Evolutionary conservation across 2,888 invertebrate species (phyloP).

Genomic region (Schizaphis graminum): DNA sequence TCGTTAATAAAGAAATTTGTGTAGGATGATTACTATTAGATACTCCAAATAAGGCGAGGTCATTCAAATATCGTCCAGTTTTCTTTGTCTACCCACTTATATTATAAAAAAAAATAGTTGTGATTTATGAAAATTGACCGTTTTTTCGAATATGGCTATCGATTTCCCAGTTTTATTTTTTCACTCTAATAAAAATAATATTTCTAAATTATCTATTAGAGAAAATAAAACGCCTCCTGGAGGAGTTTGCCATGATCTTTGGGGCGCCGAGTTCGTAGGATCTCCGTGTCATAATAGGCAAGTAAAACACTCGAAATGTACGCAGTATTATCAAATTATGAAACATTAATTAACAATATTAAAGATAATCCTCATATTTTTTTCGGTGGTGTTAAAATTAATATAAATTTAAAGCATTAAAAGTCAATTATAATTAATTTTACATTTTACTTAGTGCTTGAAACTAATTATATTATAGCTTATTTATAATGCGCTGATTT

Average conservation of each 20-base stretch:
- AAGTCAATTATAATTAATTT: constrained; percentile 24
- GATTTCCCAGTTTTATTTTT: background rate
- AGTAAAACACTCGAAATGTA: constrained; percentile 67
- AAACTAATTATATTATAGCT: background rate
- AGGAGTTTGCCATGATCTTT: constrained; percentile 70
- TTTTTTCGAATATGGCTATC: constrained; percentile 21
- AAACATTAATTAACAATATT: constrained; percentile 5
- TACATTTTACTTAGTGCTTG: background rate
- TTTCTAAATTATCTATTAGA: constrained; percentile 59
- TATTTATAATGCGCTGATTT: background rate
- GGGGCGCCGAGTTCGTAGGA: constrained; percentile 70
- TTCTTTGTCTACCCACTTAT: constrained; percentile 52
- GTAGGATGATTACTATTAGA: constrained; percentile 51
- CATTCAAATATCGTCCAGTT: constrained; percentile 61
- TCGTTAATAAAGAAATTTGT: constrained; percentile 23
- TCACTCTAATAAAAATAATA: background rate
- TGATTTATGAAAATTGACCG: background rate
- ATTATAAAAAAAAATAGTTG: background rate
- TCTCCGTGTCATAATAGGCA: constrained; percentile 71
- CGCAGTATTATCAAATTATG: background rate
- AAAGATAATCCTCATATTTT: background rate
- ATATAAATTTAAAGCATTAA: background rate
- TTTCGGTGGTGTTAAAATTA: background rate
- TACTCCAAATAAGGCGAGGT: constrained; percentile 65
- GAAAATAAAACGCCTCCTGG: constrained; percentile 69